phyloP scores from a whole-genome alignment of 2,888 invertebrate genomes.

The Chymomyza procnemis region DNA sequence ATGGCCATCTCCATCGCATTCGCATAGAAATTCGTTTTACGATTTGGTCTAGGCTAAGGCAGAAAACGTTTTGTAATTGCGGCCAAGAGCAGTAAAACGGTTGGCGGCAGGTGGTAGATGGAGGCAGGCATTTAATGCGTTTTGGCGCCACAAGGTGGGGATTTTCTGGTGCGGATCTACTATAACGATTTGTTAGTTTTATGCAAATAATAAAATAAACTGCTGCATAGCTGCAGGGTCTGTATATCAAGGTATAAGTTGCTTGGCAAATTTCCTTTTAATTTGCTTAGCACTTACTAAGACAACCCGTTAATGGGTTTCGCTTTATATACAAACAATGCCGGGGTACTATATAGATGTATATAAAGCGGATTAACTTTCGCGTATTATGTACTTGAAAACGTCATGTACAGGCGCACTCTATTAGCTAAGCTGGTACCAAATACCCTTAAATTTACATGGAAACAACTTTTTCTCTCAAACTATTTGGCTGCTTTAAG shows the following conservation, averaged over 20 bases:
- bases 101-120: background rate
- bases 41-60: background rate
- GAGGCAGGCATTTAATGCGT: background rate
- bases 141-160: background rate
- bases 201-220: constrained; percentile 61
- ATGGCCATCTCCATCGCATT: background rate
- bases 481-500: too few relatives aligned
- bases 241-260: background rate
- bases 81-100: background rate
- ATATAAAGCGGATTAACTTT: background rate
- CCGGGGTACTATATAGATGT: background rate
- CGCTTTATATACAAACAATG: background rate
- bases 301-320: background rate
- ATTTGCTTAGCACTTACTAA: constrained; percentile 54
- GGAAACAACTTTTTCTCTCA: too few relatives aligned
- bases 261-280: constrained; percentile 53
- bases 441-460: too few relatives aligned
- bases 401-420: too few relatives aligned
- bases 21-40: background rate
- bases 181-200: constrained; percentile 18
- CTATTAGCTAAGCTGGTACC: too few relatives aligned
- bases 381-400: background rate
- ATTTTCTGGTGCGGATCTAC: background rate
- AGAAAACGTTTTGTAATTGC: constrained; percentile 1
- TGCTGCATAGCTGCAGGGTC: constrained; percentile 38